phyloP scores from a whole-genome alignment of 2,113 vertebrate species.

The Microcebus lehilahytsara region DNA sequence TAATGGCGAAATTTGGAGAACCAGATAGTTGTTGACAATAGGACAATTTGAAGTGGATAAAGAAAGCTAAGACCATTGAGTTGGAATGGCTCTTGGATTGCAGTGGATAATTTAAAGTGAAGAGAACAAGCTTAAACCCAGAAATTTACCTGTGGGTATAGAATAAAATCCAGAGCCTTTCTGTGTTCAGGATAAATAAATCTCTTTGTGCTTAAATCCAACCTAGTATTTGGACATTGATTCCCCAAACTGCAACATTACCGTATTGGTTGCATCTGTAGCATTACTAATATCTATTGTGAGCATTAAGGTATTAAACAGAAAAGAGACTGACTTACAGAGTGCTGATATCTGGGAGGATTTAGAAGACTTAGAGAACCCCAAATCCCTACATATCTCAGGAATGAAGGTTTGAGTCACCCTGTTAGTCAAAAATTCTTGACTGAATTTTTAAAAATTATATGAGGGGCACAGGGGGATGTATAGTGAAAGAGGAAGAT shows the following conservation, averaged over 20 bases:
- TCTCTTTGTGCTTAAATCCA: not conserved
- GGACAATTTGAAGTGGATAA: not conserved
- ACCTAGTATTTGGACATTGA: not conserved
- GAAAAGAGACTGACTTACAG: not conserved
- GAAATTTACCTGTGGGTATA: not conserved
- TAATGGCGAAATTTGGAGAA: not conserved
- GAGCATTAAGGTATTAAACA: not conserved
- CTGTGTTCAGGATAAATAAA: not conserved
- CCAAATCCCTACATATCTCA: not conserved
- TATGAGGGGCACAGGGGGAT: not conserved
- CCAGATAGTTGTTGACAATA: not conserved
- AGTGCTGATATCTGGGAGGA: not conserved
- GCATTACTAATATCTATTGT: not conserved
- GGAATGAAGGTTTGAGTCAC: conserved; percentile 1
- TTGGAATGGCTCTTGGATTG: not conserved
- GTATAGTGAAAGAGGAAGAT: not conserved
- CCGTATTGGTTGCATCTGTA: not conserved
- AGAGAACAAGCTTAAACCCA: not conserved
- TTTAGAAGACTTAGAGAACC: not conserved
- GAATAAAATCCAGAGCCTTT: not conserved
- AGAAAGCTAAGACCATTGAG: not conserved
- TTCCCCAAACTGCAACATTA: not conserved
- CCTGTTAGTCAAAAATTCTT: not conserved
- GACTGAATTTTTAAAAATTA: not conserved
- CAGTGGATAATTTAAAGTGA: not conserved